Conservation (phyloP, 2,113 vertebrate genomes). For the Tachuris rubrigastra region DNA sequence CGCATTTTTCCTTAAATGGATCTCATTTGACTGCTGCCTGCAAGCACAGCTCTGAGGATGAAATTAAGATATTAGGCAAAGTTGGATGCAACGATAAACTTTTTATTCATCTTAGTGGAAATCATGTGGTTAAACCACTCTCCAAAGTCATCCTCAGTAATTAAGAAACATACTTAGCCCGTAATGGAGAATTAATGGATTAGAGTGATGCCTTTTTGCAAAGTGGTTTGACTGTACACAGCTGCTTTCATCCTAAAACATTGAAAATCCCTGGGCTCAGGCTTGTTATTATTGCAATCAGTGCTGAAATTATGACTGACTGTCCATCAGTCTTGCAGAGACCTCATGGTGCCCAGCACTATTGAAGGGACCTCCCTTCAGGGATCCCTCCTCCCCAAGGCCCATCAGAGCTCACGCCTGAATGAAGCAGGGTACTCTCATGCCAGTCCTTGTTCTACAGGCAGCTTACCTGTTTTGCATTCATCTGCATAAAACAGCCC, state of each 20-base stretch:
- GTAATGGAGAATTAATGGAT: constrained; percentile 39
- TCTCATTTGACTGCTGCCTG: constrained; percentile 13
- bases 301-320: background rate
- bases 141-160: constrained; percentile 4
- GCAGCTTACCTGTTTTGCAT: background rate
- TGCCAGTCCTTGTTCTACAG: background rate
- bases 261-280: background rate
- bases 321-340: background rate
- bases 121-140: background rate
- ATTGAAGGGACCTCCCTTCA: background rate
- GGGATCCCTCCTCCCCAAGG: background rate
- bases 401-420: background rate
- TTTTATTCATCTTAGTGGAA: background rate
- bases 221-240: background rate
- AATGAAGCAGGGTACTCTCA: background rate
- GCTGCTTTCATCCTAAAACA: background rate
- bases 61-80: constrained; percentile 25
- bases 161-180: background rate
- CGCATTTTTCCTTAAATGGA: constrained; percentile 14
- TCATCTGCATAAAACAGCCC: background rate
- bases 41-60: background rate
- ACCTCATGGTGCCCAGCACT: background rate
- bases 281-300: background rate
- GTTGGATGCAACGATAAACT: background rate
- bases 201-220: constrained; percentile 6